Evolutionary conservation across 2,797 vertebrate genomes (phyloP).

Genomic region (Anolis apletophallus): DNA sequence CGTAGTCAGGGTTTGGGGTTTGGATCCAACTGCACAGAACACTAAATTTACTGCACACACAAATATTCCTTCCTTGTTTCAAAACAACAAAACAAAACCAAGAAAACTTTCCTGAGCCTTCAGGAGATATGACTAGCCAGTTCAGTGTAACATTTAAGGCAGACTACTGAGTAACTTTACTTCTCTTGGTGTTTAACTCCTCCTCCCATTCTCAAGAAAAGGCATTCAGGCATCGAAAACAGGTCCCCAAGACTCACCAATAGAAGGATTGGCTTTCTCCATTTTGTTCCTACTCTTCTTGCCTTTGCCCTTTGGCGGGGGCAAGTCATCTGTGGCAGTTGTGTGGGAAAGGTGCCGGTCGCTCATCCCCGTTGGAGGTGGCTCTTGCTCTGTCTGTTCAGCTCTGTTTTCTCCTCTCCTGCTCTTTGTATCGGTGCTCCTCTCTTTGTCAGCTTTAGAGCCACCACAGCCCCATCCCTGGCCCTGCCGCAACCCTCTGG

Average conservation of each 20-base stretch:
- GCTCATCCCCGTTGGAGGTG: constrained; percentile 7
- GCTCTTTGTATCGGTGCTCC: constrained; percentile 67
- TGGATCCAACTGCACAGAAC: no score
- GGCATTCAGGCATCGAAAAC: background rate
- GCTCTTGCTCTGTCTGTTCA: constrained; percentile 71
- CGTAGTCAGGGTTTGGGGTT: background rate
- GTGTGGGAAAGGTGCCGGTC: constrained; percentile 66
- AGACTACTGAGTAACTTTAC: background rate
- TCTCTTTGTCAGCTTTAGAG: constrained; percentile 72
- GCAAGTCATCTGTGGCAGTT: constrained; percentile 73
- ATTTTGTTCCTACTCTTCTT: constrained; percentile 94
- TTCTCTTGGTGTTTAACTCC: background rate
- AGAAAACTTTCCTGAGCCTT: no score
- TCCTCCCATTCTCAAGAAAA: background rate
- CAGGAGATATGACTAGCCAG: no score
- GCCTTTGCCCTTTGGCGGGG: constrained; percentile 90
- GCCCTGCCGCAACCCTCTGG: constrained; percentile 56
- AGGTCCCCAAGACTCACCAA: constrained; percentile 82
- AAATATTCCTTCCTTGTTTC: no score
- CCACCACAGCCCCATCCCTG: constrained; percentile 65
- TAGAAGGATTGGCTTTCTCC: constrained; percentile 87
- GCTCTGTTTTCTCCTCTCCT: constrained; percentile 70
- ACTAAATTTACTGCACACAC: no score
- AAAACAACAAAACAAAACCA: no score
- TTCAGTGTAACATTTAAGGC: no score